Evolutionary conservation across 2,113 vertebrate species (phyloP).

Genomic region (Crotophaga sulcirostris): DNA sequence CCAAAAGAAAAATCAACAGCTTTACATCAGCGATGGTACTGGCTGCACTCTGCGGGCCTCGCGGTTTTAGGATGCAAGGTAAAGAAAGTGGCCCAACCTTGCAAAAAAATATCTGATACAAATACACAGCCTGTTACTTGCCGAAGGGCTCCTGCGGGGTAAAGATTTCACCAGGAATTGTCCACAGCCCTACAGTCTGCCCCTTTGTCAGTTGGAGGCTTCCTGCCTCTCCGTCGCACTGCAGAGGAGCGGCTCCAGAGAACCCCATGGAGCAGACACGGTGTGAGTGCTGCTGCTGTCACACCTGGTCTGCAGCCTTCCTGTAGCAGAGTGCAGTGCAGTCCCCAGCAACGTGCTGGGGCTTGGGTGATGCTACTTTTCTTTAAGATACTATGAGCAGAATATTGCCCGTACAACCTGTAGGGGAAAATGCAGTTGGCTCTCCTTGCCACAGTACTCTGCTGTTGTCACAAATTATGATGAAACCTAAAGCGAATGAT

Average conservation of each 20-base stretch:
- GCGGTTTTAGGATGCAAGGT: neutral
- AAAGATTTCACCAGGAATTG: neutral
- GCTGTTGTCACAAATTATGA: neutral
- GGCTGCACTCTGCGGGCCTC: neutral
- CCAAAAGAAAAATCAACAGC: neutral
- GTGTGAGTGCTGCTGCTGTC: neutral
- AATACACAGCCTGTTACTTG: neutral
- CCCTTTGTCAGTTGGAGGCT: neutral
- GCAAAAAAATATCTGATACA: neutral
- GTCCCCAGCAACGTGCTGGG: neutral
- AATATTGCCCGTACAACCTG: neutral
- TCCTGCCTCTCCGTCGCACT: neutral
- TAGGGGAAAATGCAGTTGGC: neutral
- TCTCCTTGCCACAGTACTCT: neutral
- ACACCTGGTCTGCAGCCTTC: neutral
- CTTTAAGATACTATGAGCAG: neutral
- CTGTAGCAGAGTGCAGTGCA: neutral
- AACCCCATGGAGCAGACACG: rapidly evolving
- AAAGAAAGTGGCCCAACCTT: neutral
- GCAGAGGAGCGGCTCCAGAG: neutral
- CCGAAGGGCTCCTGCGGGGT: rapidly evolving
- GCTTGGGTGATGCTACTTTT: neutral
- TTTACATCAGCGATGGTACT: neutral
- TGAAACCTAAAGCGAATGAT: neutral
- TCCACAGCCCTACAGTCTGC: neutral